phyloP scores from a whole-genome alignment of 1,140 invertebrate genomes.

The Drosophila orena region DNA sequence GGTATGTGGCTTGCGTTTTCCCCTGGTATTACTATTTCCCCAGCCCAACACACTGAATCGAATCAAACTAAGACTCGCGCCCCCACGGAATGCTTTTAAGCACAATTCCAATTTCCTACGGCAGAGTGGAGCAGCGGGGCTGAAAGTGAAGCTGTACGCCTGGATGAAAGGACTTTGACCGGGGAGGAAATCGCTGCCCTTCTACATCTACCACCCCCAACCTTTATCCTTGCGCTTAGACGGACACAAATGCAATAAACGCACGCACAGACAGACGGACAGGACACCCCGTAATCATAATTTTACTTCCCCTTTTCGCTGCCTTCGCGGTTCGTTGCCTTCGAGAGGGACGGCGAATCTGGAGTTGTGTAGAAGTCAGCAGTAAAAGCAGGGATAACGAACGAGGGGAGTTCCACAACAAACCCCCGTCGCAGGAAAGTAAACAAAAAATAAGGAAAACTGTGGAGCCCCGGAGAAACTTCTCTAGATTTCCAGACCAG shows the following conservation, averaged over 20 bases:
- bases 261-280: constrained; percentile 55
- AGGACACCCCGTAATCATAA: constrained; percentile 28
- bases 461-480: constrained; percentile 41
- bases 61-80: constrained; percentile 52
- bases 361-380: constrained; percentile 8
- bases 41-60: constrained; percentile 12
- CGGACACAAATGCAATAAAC: constrained; percentile 71
- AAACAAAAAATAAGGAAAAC: constrained; percentile 43
- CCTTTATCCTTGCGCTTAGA: constrained; percentile 10
- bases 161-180: constrained; percentile 33
- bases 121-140: constrained; percentile 33
- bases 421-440: constrained; percentile 49
- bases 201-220: neutral
- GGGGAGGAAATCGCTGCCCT: constrained; percentile 6
- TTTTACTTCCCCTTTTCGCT: constrained; percentile 29
- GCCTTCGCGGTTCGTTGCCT: constrained; percentile 33
- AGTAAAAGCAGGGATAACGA: neutral
- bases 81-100: constrained; percentile 64
- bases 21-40: constrained; percentile 3
- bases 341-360: constrained; percentile 1
- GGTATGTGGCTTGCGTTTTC: neutral
- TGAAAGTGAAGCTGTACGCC: constrained; percentile 51
- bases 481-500: constrained; percentile 54
- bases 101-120: constrained; percentile 58
- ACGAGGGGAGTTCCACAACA: constrained; percentile 20